Evolutionary conservation across 2,113 vertebrate genomes (phyloP).

Genomic region (Marcusenius ussheri): DNA sequence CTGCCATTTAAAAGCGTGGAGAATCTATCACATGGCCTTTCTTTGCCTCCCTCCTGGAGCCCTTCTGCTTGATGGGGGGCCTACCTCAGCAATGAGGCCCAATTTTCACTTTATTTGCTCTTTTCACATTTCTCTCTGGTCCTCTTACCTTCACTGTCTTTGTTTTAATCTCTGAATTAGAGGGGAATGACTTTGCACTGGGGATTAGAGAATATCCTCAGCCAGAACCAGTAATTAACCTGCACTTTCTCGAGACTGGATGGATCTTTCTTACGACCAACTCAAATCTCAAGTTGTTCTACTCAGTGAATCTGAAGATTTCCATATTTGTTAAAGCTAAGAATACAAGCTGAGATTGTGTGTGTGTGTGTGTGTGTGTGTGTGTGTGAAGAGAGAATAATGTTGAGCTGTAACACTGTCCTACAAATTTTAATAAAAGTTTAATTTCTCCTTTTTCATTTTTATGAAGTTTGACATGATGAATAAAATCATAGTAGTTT

Average conservation of each 20-base stretch:
- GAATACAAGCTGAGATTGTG: neutral
- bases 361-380: neutral
- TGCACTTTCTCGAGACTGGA: neutral
- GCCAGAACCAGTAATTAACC: neutral
- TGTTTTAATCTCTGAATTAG: conserved; percentile 2
- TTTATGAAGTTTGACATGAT: neutral
- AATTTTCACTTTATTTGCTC: neutral
- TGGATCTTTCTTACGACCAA: neutral
- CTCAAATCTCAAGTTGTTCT: neutral
- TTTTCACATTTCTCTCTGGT: neutral
- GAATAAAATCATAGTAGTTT: neutral
- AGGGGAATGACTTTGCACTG: neutral
- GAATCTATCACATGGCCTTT: conserved; percentile 5
- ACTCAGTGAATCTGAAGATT: neutral
- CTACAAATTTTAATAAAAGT: neutral
- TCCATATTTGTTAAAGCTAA: neutral
- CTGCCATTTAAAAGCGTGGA: conserved; percentile 16
- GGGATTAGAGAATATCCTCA: neutral
- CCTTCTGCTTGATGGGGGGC: neutral
- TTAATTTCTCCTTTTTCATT: neutral
- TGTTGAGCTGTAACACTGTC: neutral
- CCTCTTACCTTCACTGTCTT: neutral
- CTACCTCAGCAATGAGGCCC: neutral
- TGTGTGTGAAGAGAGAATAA: neutral
- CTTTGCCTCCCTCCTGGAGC: neutral